Base-by-base conservation (phyloP, 2,797 vertebrate species). In the Emydoidea blandingii region DNA sequence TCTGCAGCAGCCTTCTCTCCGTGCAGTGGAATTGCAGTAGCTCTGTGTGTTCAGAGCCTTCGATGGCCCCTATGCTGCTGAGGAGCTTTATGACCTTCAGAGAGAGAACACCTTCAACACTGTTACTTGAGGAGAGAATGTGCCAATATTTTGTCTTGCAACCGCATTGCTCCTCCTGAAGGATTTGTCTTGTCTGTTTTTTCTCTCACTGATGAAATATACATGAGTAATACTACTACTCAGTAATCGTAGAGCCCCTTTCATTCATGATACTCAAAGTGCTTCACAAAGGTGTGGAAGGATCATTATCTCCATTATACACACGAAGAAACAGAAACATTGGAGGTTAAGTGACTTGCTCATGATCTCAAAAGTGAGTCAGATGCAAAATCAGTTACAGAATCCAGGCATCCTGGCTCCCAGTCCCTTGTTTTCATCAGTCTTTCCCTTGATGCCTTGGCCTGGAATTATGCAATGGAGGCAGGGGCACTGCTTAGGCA, bases 401-500 rank as follows among this genome's bases (percentile, higher is more conserved):
- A 49, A 49, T 49, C 44, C 15, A 47, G 25, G 27, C 44, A 4
- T 31, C 44, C 15, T 78, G 19, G 19, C 37, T 72, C 68, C n/a
- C 19, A 37, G 18, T 72, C 21, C 37, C n/a, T 3, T 72, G 62
- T 72, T 34, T 72, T 37, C 68, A 68, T 68, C 65, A 21, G 11
- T 68, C 68, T 72, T 41, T 41, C n/a, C 68, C 19, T 41, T 37
- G 19, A 23, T 72, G 21, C 10, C 37, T 0, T 0, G 50, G 47
- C 56, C 18, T 62, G 1, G 14, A 49, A 31, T 50, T 0, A 0
- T 1, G 49, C 2, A 0, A 19, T 53, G 82, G 41, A 78, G 44
- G 27, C 25, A 78, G 12, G 12, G 74, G 29, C 6, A 18, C 74
- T 78, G 25, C 27, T 14, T 78, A 4, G 27, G 85, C 83, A 74